Percentiles rank a stretch among this genome's conserved stretches.
These are phyloP conservation scores for Stratiolaelaps scimitus DNA, from an alignment of 1,140 invertebrate genomes.

Conservation along the genomic window DNA sequence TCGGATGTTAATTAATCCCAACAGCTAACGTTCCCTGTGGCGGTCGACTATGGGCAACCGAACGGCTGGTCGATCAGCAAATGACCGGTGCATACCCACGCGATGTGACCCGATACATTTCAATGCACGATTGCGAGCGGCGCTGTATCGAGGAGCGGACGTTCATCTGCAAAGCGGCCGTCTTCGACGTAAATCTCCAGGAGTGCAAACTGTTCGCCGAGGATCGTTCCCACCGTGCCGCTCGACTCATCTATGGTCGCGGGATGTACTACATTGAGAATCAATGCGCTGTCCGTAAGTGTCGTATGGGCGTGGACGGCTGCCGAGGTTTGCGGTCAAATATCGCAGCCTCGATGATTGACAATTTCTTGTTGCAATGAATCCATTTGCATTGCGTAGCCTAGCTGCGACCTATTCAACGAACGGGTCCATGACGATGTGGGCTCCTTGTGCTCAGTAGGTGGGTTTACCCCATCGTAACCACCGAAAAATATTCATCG, in stretches of 20 bases:
- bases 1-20: no score
- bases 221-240: constrained; percentile 40
- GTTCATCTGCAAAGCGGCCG: constrained; percentile 44
- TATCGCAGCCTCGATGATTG: no score
- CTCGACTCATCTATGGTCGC: constrained; percentile 37
- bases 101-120: constrained; percentile 39
- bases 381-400: no score
- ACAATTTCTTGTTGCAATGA: no score
- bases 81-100: constrained; percentile 38
- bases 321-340: no score
- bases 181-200: constrained; percentile 41
- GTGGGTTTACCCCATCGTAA: no score
- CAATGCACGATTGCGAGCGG: constrained; percentile 43
- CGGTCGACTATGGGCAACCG: constrained; percentile 43
- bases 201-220: constrained; percentile 44
- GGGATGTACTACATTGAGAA: constrained; percentile 47
- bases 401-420: no score
- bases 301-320: no score
- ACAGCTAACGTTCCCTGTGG: constrained; percentile 31
- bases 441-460: no score
- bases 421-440: no score
- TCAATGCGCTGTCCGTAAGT: constrained; percentile 44
- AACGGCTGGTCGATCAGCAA: constrained; percentile 43
- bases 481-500: no score
- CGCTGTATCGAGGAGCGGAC: constrained; percentile 43